Evolutionary conservation across 2,113 vertebrate genomes (phyloP).

Genomic region (Mystacornis crossleyi): DNA sequence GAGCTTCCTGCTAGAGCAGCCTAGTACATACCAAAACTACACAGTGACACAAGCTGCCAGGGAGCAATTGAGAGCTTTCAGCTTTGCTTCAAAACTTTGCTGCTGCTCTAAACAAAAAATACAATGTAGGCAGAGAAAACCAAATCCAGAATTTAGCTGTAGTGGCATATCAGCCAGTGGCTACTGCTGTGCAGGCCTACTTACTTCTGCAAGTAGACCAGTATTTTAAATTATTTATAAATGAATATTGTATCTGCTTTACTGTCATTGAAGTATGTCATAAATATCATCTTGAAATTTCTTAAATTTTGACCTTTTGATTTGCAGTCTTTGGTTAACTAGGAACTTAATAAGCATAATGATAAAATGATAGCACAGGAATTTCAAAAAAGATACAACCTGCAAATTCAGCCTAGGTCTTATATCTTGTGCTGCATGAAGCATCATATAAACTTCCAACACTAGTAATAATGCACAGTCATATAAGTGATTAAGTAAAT

Average conservation of each 20-base stretch:
- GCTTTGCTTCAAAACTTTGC: not conserved
- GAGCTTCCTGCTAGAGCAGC: not conserved
- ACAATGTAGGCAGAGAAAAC: not conserved
- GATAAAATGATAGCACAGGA: not conserved
- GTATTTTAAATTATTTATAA: not conserved
- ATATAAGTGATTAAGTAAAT: not conserved
- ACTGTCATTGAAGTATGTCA: not conserved
- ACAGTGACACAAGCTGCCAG: not conserved
- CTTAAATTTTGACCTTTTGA: not conserved
- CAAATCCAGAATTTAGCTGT: not conserved
- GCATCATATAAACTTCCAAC: not conserved
- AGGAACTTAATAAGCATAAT: not conserved
- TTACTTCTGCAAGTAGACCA: not conserved
- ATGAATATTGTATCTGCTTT: not conserved
- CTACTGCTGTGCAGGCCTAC: not conserved
- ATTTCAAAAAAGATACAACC: not conserved
- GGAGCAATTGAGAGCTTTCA: not conserved
- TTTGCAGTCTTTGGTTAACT: not conserved
- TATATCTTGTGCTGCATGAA: not conserved
- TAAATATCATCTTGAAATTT: not conserved
- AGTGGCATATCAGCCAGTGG: not conserved
- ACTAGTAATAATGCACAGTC: not conserved
- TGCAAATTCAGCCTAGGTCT: not conserved
- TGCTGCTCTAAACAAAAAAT: not conserved
- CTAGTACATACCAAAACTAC: not conserved